phyloP scores from a whole-genome alignment of 2,113 vertebrate genomes.

The Ellobius talpinus region DNA sequence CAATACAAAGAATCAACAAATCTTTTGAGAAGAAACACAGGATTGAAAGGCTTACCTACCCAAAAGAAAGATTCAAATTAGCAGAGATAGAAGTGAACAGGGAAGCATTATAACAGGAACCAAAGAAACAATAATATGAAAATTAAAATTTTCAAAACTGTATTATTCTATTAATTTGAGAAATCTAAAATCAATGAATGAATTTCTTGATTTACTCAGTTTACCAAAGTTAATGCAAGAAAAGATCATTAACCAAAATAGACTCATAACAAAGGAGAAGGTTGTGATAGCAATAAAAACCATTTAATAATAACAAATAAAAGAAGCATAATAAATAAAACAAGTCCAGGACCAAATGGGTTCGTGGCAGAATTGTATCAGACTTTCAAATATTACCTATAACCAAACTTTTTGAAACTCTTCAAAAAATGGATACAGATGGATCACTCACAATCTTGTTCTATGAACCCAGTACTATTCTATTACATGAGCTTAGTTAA shows the following conservation, averaged over 20 bases:
- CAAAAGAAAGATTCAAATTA: background rate
- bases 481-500: background rate
- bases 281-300: background rate
- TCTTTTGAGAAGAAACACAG: background rate
- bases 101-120: background rate
- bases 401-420: background rate
- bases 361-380: background rate
- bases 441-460: background rate
- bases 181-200: background rate
- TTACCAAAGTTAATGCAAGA: background rate
- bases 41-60: no score
- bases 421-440: background rate
- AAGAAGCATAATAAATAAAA: background rate
- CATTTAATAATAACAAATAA: background rate
- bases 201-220: background rate
- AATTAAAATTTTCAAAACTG: background rate
- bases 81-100: background rate
- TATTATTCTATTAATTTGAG: background rate
- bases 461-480: background rate
- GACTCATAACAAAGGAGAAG: background rate
- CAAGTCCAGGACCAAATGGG: background rate
- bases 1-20: background rate
- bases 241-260: background rate
- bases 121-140: background rate
- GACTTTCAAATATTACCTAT: background rate